Evolutionary conservation across 1,140 invertebrate species (phyloP).

Genomic region (Bombus turneri): DNA sequence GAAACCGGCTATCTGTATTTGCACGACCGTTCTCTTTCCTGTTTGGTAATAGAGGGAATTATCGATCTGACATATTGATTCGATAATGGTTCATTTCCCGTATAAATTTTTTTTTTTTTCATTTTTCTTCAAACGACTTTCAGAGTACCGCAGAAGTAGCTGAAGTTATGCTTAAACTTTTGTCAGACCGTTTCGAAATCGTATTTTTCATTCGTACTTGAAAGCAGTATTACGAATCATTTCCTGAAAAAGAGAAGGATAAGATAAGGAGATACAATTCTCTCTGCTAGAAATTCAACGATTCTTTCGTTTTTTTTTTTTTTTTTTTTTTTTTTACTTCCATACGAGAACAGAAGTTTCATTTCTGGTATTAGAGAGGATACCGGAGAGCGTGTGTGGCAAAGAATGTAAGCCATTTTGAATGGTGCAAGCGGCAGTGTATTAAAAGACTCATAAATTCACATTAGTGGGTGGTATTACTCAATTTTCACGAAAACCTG

Average conservation of each 20-base stretch:
- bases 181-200: neutral
- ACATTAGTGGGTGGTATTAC: slow-evolving; percentile 71
- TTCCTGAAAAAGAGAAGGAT: too few species aligned
- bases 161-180: neutral
- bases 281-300: neutral
- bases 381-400: neutral
- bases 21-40: neutral
- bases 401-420: slow-evolving; percentile 61
- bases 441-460: slow-evolving; percentile 74
- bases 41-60: neutral
- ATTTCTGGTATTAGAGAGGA: neutral
- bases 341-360: neutral
- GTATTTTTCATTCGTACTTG: neutral
- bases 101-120: neutral
- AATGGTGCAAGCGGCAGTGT: slow-evolving; percentile 47
- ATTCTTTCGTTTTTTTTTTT: neutral
- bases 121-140: neutral
- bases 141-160: neutral
- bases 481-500: slow-evolving; percentile 73
- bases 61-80: slow-evolving; percentile 8
- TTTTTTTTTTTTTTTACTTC: too few species aligned
- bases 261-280: neutral
- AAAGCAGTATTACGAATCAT: neutral
- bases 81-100: neutral
- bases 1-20: neutral